A percentile compares a stretch with the other conserved stretches of the same genome.
These are phyloP conservation scores for Callaeas wilsoni DNA, from an alignment of 2,113 vertebrate species.

Conservation along the genomic window DNA sequence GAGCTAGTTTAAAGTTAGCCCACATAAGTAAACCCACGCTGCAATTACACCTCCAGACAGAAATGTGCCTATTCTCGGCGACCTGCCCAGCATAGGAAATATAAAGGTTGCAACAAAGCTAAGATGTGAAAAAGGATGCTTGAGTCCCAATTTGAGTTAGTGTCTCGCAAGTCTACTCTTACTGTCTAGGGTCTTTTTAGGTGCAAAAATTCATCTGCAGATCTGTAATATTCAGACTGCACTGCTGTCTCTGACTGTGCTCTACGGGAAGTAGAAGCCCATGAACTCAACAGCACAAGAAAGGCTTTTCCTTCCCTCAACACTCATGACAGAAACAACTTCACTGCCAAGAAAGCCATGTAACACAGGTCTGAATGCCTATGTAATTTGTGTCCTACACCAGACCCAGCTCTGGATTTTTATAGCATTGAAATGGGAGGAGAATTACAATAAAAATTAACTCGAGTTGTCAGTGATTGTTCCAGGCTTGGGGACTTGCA, in stretches of 20 bases:
- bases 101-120: neutral
- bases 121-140: neutral
- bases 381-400: neutral
- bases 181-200: neutral
- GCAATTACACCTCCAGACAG: neutral
- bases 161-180: neutral
- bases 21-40: neutral
- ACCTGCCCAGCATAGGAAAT: neutral
- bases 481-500: neutral
- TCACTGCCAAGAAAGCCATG: neutral
- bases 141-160: neutral
- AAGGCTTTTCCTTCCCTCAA: neutral
- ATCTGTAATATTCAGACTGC: neutral
- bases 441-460: neutral
- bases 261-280: neutral
- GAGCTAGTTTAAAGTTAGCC: neutral
- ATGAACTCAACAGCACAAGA: neutral
- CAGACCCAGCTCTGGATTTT: neutral
- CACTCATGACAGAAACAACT: neutral
- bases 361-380: neutral
- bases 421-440: neutral
- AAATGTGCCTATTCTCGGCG: neutral
- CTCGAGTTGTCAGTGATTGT: neutral
- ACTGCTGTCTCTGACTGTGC: neutral
- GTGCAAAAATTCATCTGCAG: neutral